Percentiles rank a stretch among this genome's conserved stretches.
phyloP scores from a whole-genome alignment of 2,888 invertebrate genomes.

The Drosophila helvetica region DNA sequence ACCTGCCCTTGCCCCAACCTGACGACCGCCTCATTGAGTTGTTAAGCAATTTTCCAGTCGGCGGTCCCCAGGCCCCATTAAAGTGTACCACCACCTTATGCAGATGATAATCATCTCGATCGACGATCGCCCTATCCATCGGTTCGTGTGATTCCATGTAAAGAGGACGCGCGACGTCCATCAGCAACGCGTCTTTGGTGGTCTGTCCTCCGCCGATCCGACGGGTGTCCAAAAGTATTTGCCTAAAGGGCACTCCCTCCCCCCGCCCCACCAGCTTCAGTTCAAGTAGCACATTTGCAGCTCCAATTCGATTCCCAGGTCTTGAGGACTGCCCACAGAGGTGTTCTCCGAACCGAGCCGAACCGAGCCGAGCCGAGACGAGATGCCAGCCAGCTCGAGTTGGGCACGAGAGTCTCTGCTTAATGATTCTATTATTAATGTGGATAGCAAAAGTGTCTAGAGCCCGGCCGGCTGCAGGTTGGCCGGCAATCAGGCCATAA shows the following conservation, averaged over 20 bases:
- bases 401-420: conserved; percentile 36
- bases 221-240: conserved; percentile 65
- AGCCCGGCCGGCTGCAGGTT: conserved; percentile 40
- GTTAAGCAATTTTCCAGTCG: conserved; percentile 42
- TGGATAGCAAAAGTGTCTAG: conserved; percentile 40
- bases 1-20: not conserved
- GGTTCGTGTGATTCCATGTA: conserved; percentile 49
- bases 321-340: conserved; percentile 48
- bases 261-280: not conserved
- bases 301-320: conserved; percentile 9
- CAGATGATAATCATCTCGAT: conserved; percentile 62
- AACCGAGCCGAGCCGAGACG: not conserved
- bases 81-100: conserved; percentile 74
- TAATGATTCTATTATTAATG: conserved; percentile 75
- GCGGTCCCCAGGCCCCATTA: conserved; percentile 43
- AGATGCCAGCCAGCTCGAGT: conserved; percentile 24
- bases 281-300: conserved; percentile 11
- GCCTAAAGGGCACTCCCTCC: conserved; percentile 46
- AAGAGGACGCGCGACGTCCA: conserved; percentile 16
- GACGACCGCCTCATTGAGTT: conserved; percentile 46
- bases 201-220: conserved; percentile 43
- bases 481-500: conserved; percentile 73
- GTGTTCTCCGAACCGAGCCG: conserved; percentile 66
- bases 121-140: conserved; percentile 6
- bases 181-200: conserved; percentile 2